Conservation (phyloP, 2,113 vertebrate genomes). For the Callithrix jacchus region DNA sequence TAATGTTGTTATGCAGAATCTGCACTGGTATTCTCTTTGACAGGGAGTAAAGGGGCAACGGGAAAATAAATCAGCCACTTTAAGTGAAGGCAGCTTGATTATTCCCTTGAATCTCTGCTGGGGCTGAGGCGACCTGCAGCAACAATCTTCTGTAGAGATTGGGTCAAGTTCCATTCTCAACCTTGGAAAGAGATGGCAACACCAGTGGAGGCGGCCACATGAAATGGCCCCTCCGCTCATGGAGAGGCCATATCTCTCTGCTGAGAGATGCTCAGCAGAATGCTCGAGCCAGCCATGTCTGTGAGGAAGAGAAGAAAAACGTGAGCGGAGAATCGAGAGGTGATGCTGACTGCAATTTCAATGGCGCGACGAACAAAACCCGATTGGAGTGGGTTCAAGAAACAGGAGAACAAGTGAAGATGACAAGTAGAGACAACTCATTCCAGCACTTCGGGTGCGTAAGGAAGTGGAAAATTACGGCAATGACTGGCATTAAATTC, state of each 20-base stretch:
- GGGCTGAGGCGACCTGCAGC: not conserved
- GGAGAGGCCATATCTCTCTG: too few species aligned
- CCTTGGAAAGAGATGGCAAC: not conserved
- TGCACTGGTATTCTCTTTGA: not conserved
- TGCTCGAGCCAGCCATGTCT: not conserved
- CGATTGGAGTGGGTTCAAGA: not conserved
- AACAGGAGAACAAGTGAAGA: not conserved
- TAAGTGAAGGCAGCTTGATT: not conserved
- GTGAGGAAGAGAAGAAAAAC: not conserved
- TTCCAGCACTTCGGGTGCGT: not conserved
- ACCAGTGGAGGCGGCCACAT: too few species aligned
- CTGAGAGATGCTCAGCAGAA: not conserved
- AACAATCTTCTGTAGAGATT: not conserved
- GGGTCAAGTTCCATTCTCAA: not conserved
- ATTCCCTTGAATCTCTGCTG: not conserved
- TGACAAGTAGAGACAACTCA: not conserved
- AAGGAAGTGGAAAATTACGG: not conserved
- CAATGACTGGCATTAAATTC: not conserved
- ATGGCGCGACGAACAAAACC: not conserved
- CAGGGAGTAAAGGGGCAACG: not conserved
- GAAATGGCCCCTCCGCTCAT: not conserved
- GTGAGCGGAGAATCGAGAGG: not conserved
- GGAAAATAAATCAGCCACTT: not conserved
- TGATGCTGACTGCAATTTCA: not conserved
- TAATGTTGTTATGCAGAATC: not conserved